Evolutionary conservation across 2,113 vertebrate species (phyloP), one percentile per base, ranked within the genome.

Genomic region (Clinocottus analis): DNA sequence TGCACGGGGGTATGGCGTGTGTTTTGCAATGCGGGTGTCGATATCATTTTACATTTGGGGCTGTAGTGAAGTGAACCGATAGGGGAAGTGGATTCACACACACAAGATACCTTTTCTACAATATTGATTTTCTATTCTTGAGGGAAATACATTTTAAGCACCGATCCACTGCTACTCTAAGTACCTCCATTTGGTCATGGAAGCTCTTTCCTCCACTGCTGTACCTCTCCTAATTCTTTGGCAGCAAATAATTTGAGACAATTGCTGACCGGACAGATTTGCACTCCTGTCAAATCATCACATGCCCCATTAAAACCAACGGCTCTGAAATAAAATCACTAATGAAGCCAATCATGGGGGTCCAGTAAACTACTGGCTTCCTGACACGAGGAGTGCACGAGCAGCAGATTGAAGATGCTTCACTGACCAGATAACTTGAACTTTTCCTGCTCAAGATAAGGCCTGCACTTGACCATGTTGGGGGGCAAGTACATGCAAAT

Each of bases 251-350:
- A 25, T 73, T 65, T 2, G 27, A 43, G 45, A 68, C 27, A n/a
- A 68, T 35, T 66, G 73, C 67, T 77, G 43, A 82, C 21, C 39
- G 49, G 9, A 76, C 31, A 71, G 3, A 61, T 66, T 16, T 66
- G 19, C 35, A 33, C 43, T 41, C 25, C 41, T 27, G 61, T 82
- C 53, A 82, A 61, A 61, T 67, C 60, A 68, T 79, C 43, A 84
- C 51, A 65, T 51, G 31, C 25, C 27, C 23, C 45, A 69, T 62
- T 69, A 47, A 75, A 81, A 62, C 25, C 43, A 72, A 16, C 37
- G 37, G 6, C 56, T 68, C 55, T 62, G 25, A 61, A 77, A 55
- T 62, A 62, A 45, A 77, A 73, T 72, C 17, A 55, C 51, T 76
- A 66, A 77, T 47, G 45, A 72, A 72, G 25, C 45, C 68, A 61